Evolutionary conservation across 2,797 vertebrate genomes (phyloP).

Genomic region (Enteromius afrohamiltoni): DNA sequence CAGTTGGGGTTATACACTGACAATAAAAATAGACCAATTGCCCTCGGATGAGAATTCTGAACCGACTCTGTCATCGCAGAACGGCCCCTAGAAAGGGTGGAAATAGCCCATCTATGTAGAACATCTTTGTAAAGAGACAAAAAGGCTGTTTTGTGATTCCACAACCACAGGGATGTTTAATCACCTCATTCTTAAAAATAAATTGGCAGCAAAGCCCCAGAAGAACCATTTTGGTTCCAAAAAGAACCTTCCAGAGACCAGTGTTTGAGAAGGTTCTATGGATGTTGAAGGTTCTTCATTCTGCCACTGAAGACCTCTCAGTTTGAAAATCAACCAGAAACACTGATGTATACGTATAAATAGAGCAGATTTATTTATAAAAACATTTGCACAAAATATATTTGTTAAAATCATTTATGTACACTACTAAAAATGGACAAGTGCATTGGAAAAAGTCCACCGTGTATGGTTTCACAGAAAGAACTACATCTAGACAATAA

Average conservation of each 20-base stretch:
- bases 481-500: conserved; percentile 64
- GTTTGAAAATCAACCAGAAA: conserved; percentile 31
- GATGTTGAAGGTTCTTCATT: background rate
- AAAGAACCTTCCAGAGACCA: background rate
- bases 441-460: conserved; percentile 85
- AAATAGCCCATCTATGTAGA: conserved; percentile 9
- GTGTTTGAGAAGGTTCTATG: background rate
- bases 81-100: conserved; percentile 63
- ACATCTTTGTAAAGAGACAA: conserved; percentile 57
- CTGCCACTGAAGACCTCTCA: background rate
- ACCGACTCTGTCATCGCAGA: background rate
- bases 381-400: conserved; percentile 86
- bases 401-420: conserved; percentile 85
- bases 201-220: background rate
- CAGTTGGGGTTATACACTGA: conserved; percentile 76
- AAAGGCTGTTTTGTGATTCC: conserved; percentile 47
- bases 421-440: conserved; percentile 83
- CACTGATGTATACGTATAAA: conserved; percentile 78
- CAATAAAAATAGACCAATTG: conserved; percentile 75
- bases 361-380: conserved; percentile 86
- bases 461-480: conserved; percentile 77
- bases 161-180: conserved; percentile 14
- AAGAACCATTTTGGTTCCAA: background rate
- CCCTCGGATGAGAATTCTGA: conserved; percentile 72
- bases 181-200: background rate